phyloP scores from a whole-genome alignment of 2,888 invertebrate species.

The Eristalis tenax region DNA sequence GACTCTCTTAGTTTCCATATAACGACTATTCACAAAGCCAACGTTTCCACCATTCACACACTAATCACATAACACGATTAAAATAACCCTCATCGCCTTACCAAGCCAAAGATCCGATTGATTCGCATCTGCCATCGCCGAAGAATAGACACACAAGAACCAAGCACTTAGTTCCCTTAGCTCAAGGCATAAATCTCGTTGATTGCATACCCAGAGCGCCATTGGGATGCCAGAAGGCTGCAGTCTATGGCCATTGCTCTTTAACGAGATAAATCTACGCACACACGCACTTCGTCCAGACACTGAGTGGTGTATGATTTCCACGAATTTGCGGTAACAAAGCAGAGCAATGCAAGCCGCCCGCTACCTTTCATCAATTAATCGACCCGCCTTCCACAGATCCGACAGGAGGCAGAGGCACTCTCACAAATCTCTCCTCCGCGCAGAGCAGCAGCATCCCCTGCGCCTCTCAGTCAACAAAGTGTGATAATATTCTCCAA shows the following conservation, averaged over 20 bases:
- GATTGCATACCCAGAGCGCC: background rate
- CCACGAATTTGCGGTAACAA: background rate
- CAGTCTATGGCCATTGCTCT: background rate
- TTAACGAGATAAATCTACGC: background rate
- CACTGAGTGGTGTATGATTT: background rate
- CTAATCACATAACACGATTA: background rate
- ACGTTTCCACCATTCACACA: background rate
- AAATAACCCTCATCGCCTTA: background rate
- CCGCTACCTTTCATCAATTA: background rate
- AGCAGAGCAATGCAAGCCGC: background rate
- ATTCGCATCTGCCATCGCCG: background rate
- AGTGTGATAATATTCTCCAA: background rate
- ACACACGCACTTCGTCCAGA: background rate
- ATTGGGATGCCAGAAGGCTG: background rate
- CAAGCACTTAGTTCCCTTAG: background rate
- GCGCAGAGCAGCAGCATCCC: too few relatives aligned
- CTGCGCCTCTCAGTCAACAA: background rate
- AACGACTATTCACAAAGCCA: too few relatives aligned
- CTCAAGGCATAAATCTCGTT: background rate
- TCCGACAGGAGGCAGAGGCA: background rate
- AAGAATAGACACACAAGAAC: background rate
- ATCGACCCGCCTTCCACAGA: background rate
- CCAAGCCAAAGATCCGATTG: background rate
- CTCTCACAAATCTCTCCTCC: background rate
- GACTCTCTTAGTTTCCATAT: too few relatives aligned